Percentiles rank a stretch among this genome's conserved stretches.
Evolutionary conservation across 2,113 vertebrate genomes (phyloP).

Genomic region (Eulemur macaco): DNA sequence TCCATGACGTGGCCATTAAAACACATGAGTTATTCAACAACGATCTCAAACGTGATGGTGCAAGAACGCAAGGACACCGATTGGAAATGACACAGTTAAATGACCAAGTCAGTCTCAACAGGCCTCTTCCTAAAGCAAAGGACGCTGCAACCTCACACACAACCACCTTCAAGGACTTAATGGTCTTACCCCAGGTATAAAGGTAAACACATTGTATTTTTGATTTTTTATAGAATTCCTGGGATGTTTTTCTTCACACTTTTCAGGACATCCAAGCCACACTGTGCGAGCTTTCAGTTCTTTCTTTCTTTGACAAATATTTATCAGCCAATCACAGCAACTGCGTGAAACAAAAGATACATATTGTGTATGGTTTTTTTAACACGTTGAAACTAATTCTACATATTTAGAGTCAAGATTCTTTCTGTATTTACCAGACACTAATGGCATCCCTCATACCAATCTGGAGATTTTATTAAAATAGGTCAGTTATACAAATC

Average conservation of each 20-base stretch:
- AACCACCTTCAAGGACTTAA: neutral
- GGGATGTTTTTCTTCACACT: constrained; percentile 97
- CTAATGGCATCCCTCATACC: neutral
- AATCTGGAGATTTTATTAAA: neutral
- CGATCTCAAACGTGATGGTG: neutral
- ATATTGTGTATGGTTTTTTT: neutral
- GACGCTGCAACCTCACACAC: neutral
- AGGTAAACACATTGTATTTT: constrained; percentile 98
- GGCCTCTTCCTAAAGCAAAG: neutral
- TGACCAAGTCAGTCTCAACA: neutral
- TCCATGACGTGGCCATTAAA: neutral
- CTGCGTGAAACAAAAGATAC: constrained; percentile 81
- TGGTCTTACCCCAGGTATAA: constrained; percentile 96
- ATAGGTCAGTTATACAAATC: neutral
- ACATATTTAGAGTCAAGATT: neutral
- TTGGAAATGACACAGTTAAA: neutral
- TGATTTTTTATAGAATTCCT: constrained; percentile 98
- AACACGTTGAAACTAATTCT: neutral
- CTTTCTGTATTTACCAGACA: neutral
- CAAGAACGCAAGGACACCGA: neutral
- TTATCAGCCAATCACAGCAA: constrained; percentile 94
- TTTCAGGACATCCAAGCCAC: constrained; percentile 97
- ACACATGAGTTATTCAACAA: neutral
- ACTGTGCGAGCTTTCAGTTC: constrained; percentile 95
- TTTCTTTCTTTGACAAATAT: constrained; percentile 91